These are phyloP conservation scores for Urocolius indicus DNA, from an alignment of 2,113 vertebrate genomes.

Conservation along the genomic window DNA sequence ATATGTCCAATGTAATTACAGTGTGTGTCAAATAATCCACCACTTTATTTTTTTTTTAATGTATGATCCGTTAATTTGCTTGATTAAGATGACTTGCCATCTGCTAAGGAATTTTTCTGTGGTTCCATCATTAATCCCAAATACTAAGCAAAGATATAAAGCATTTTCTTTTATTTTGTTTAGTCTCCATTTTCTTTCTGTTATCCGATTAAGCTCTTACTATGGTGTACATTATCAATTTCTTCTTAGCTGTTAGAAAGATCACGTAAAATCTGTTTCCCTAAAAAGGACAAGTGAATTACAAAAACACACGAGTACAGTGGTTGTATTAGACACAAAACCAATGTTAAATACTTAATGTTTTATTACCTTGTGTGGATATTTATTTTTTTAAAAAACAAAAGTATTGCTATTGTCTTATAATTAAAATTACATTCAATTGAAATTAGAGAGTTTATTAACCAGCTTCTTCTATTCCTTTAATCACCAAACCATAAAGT, in stretches of 20 bases:
- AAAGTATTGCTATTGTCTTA: constrained; percentile 16
- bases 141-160: constrained; percentile 58
- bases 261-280: background rate
- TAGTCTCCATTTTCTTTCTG: constrained; percentile 12
- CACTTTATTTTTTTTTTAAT: constrained; percentile 74
- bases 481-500: constrained; percentile 25
- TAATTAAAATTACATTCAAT: constrained; percentile 13
- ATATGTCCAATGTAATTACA: constrained; percentile 81
- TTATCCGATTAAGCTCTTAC: constrained; percentile 31
- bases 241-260: background rate
- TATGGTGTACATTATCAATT: constrained; percentile 4
- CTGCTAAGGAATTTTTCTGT: constrained; percentile 75
- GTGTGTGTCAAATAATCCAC: constrained; percentile 78
- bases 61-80: constrained; percentile 76
- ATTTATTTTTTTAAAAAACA: constrained; percentile 31
- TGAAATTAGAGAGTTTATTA: constrained; percentile 23
- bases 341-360: background rate
- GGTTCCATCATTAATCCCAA: constrained; percentile 31
- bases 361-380: background rate
- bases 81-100: constrained; percentile 82
- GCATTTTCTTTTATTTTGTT: constrained; percentile 46
- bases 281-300: background rate
- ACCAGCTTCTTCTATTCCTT: background rate
- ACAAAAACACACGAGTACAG: background rate
- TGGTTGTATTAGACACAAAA: background rate